Evolutionary conservation across 2,797 vertebrate species (phyloP).

Genomic region (Chlorospingus semifuscus): DNA sequence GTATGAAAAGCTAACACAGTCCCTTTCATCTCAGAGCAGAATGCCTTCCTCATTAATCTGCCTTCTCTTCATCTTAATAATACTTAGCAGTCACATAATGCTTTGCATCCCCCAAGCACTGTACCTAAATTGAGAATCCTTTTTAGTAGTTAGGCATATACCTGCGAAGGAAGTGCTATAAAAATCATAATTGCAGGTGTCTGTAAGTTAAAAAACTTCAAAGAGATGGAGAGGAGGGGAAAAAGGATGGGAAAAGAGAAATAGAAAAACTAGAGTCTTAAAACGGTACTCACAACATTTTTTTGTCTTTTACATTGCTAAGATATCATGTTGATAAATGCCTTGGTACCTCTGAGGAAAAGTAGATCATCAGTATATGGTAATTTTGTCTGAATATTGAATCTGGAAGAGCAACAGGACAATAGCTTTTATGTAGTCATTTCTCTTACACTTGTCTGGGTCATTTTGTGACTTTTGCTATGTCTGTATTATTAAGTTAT

Average conservation of each 20-base stretch:
- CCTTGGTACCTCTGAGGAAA: background rate
- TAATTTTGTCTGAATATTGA: background rate
- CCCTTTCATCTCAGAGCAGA: background rate
- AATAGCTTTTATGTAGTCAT: background rate
- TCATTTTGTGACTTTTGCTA: background rate
- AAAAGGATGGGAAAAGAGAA: rapidly evolving
- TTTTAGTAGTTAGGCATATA: background rate
- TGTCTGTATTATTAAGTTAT: background rate
- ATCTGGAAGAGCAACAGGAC: background rate
- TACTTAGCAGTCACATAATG: background rate
- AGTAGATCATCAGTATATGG: background rate
- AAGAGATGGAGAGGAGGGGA: rapidly evolving
- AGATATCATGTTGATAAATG: conserved; percentile 12
- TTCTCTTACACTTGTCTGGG: background rate
- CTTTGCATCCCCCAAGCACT: background rate
- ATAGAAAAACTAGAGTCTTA: background rate
- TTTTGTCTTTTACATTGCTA: background rate
- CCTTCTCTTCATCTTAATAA: background rate
- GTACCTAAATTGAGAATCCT: background rate
- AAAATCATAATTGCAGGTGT: background rate
- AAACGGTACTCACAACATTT: background rate
- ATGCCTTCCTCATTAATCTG: background rate
- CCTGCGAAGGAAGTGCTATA: background rate
- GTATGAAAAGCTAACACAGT: background rate
- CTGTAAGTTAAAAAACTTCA: background rate